Evolutionary conservation across 1,140 invertebrate species (phyloP).

Genomic region (Steinernema khuongi): DNA sequence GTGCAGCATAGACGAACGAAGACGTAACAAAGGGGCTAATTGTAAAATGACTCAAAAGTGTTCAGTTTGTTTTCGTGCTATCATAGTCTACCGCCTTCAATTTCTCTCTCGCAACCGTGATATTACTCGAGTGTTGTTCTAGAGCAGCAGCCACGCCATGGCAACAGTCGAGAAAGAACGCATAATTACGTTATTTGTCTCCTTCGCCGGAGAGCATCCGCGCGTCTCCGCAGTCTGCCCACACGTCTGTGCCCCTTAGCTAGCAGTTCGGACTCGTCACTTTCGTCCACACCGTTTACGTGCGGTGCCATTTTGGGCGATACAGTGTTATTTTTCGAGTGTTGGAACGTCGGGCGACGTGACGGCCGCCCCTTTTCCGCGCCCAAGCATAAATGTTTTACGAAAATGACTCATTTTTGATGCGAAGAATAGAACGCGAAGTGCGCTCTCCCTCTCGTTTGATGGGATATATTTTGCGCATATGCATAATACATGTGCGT

Average conservation of each 20-base stretch:
- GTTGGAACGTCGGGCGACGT: background rate
- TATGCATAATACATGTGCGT: background rate
- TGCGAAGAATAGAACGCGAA: constrained; percentile 9
- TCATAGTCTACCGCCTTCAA: too few species aligned
- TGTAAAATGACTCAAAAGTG: too few species aligned
- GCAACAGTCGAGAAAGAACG: too few species aligned
- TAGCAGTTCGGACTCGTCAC: background rate
- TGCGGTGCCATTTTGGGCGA: background rate
- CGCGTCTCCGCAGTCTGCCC: background rate
- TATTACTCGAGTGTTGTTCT: too few species aligned
- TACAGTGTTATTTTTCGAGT: background rate
- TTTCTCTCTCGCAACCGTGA: too few species aligned
- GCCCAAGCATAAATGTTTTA: constrained; percentile 13
- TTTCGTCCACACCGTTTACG: background rate
- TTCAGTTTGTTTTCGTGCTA: too few species aligned
- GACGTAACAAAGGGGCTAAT: too few species aligned
- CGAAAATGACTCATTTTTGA: constrained; percentile 15
- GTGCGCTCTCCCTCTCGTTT: constrained; percentile 6
- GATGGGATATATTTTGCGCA: background rate
- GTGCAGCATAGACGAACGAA: too few species aligned
- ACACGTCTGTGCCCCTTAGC: background rate
- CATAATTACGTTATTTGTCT: too few species aligned
- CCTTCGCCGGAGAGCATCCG: too few species aligned
- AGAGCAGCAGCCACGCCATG: too few species aligned
- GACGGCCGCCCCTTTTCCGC: background rate